A percentile compares a stretch with the other conserved stretches of the same genome.
Conservation (phyloP, 2,888 invertebrate genomes). For the Aporophyla nigra region DNA sequence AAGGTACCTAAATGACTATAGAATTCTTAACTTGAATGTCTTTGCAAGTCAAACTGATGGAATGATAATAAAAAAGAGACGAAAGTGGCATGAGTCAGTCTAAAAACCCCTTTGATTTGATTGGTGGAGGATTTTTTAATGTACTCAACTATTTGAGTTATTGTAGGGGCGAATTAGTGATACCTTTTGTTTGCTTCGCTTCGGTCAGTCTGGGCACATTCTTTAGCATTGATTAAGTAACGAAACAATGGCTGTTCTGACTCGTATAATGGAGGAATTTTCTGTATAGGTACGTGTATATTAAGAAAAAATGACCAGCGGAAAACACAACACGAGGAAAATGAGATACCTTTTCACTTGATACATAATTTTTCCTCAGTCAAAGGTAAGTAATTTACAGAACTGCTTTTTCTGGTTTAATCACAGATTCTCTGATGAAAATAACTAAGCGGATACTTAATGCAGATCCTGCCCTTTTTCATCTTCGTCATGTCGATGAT, state of each 20-base stretch:
- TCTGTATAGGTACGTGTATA: not conserved
- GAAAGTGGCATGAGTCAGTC: not conserved
- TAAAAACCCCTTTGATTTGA: not conserved
- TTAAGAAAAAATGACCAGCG: not conserved
- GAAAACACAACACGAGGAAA: not conserved
- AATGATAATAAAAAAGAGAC: no score
- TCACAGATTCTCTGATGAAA: not conserved
- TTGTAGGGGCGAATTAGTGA: not conserved
- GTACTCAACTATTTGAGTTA: not conserved
- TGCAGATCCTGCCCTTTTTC: not conserved
- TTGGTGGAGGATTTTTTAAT: not conserved
- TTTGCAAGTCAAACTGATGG: not conserved
- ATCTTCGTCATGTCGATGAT: no score
- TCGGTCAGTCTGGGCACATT: not conserved
- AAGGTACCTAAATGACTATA: not conserved
- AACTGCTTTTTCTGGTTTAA: not conserved
- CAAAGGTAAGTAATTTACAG: not conserved
- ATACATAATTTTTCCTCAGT: not conserved
- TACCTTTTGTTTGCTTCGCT: not conserved
- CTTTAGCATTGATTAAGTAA: not conserved
- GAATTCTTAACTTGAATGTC: slow-evolving; percentile 8
- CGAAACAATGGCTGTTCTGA: not conserved
- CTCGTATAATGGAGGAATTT: not conserved
- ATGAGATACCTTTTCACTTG: not conserved
- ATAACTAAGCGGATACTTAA: not conserved